A percentile compares a stretch with the other conserved stretches of the same genome.
Evolutionary conservation across 2,888 invertebrate species (phyloP).

Genomic region (Campopleginae sp.): DNA sequence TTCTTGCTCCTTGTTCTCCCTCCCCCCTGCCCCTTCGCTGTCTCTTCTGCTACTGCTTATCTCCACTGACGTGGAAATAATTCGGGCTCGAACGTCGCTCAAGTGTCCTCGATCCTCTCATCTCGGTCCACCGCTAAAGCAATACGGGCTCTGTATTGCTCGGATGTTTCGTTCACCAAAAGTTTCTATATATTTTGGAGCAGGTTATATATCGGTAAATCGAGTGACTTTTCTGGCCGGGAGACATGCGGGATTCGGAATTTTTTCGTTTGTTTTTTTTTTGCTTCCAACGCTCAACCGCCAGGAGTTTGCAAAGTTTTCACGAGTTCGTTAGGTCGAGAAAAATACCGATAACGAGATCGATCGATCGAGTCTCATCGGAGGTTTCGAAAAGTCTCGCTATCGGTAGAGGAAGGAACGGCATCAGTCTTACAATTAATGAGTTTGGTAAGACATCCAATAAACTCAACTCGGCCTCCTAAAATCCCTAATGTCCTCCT

Average conservation of each 20-base stretch:
- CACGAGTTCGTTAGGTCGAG: background rate
- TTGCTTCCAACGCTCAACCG: background rate
- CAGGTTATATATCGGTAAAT: constrained; percentile 37
- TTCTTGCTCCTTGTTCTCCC: constrained; percentile 70
- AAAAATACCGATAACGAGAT: constrained; percentile 53
- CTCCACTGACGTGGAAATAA: constrained; percentile 69
- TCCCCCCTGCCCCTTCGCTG: constrained; percentile 68
- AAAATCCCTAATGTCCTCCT: constrained; percentile 33
- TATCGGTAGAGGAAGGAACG: constrained; percentile 66
- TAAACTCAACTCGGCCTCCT: constrained; percentile 64
- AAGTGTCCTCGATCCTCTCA: constrained; percentile 62
- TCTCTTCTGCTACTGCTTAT: constrained; percentile 61
- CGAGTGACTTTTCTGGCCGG: constrained; percentile 52
- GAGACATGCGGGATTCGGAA: constrained; percentile 38
- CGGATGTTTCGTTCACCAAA: constrained; percentile 57
- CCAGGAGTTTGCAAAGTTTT: background rate
- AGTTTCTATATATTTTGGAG: constrained; percentile 23
- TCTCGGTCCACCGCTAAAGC: constrained; percentile 52
- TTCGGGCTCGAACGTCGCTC: constrained; percentile 64
- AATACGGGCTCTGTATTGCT: constrained; percentile 48
- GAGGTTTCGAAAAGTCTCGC: constrained; percentile 71
- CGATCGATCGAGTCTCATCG: constrained; percentile 68
- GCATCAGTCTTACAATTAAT: constrained; percentile 73
- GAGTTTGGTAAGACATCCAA: constrained; percentile 72
- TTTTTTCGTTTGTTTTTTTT: constrained; percentile 9